Percentiles rank a stretch among this genome's conserved stretches.
Evolutionary conservation across 2,888 invertebrate genomes (phyloP).

Genomic region (Drepana falcataria): DNA sequence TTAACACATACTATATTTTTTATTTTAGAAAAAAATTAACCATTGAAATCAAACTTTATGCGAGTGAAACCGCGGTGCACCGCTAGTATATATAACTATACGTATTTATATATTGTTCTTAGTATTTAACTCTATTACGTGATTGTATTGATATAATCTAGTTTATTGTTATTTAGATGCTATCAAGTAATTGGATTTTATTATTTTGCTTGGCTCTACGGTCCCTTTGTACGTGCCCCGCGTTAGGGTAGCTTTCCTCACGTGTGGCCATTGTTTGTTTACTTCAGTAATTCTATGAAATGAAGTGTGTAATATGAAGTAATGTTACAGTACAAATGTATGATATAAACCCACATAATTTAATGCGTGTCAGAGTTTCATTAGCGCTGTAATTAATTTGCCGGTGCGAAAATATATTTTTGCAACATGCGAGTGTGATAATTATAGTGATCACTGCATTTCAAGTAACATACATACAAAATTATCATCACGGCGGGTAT

Average conservation of each 20-base stretch:
- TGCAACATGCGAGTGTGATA: no score
- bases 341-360: not conserved
- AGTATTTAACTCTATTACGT: slow-evolving; percentile 3
- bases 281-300: slow-evolving; percentile 19
- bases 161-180: slow-evolving; percentile 11
- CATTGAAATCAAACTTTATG: no score
- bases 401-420: not conserved
- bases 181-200: slow-evolving; percentile 16
- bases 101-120: not conserved
- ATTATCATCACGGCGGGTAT: no score
- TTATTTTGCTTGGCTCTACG: slow-evolving; percentile 14
- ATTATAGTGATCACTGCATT: no score
- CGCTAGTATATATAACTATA: no score
- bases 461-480: no score
- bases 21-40: no score
- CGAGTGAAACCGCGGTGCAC: no score
- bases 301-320: not conserved
- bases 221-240: slow-evolving; percentile 4
- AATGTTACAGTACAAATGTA: slow-evolving; percentile 11
- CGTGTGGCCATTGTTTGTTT: slow-evolving; percentile 9
- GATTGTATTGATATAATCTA: slow-evolving; percentile 6
- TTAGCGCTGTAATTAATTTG: slow-evolving; percentile 23
- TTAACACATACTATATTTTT: no score
- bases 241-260: not conserved
- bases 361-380: slow-evolving; percentile 24